Conservation (phyloP, 2,113 vertebrate species). For the Ibidorhyncha struthersii region DNA sequence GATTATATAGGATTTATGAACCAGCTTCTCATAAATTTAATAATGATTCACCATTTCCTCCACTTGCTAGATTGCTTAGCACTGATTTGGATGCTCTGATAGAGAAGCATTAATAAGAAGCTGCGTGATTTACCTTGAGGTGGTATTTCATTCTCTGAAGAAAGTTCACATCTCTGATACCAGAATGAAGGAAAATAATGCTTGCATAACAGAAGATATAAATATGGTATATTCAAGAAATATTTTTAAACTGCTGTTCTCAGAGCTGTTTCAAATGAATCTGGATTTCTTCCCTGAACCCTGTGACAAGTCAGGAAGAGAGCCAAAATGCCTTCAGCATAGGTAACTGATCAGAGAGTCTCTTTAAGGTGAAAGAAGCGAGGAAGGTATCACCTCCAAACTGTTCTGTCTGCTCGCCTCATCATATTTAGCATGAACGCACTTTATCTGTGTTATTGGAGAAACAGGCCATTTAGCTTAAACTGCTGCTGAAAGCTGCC, state of each 20-base stretch:
- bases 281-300: not conserved
- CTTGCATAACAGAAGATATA: not conserved
- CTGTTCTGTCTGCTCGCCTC: not conserved
- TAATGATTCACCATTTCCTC: slow-evolving; percentile 46
- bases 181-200: slow-evolving; percentile 35
- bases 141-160: slow-evolving; percentile 19
- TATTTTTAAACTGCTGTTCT: not conserved
- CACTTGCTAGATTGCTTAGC: slow-evolving; percentile 44
- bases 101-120: slow-evolving; percentile 14
- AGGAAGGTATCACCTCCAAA: not conserved
- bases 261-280: not conserved
- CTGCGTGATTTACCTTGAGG: not conserved
- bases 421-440: not conserved
- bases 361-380: not conserved
- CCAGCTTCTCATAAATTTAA: slow-evolving; percentile 51
- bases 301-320: not conserved
- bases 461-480: not conserved
- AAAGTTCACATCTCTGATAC: not conserved
- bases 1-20: slow-evolving; percentile 63
- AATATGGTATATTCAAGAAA: not conserved
- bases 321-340: not conserved
- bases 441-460: not conserved
- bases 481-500: not conserved
- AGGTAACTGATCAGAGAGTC: not conserved
- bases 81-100: slow-evolving; percentile 18